Conservation (phyloP, 2,888 invertebrate genomes). For the Rugalucina vietnamica region DNA sequence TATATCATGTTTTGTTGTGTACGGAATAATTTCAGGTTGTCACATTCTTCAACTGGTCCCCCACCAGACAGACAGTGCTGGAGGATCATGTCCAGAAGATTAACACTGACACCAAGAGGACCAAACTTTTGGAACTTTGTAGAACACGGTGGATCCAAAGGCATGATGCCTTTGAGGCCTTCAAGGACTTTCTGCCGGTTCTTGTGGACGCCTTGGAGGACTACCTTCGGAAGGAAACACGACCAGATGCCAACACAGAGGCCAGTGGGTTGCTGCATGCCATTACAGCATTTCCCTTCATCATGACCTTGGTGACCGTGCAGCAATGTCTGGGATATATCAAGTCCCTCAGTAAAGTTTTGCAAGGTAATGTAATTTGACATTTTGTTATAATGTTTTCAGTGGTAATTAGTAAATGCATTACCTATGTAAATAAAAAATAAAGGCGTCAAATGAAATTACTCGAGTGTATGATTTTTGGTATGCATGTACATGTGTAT, state of each 20-base stretch:
- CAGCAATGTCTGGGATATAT: neutral
- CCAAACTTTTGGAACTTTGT: slow-evolving; percentile 27
- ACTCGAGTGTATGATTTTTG: too few relatives aligned
- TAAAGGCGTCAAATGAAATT: too few relatives aligned
- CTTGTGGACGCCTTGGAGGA: slow-evolving; percentile 10
- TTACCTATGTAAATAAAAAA: neutral
- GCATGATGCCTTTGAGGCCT: slow-evolving; percentile 39
- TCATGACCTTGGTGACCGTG: neutral
- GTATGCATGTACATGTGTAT: too few relatives aligned
- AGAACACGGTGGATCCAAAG: slow-evolving; percentile 39
- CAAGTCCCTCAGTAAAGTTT: neutral
- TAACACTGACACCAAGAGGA: slow-evolving; percentile 14
- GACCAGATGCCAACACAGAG: neutral
- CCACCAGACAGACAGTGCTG: neutral
- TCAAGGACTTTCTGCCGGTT: slow-evolving; percentile 33
- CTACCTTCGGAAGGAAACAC: neutral
- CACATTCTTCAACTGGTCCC: neutral
- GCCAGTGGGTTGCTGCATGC: neutral
- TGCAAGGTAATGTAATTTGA: too few relatives aligned
- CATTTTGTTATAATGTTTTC: neutral
- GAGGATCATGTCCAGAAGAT: neutral
- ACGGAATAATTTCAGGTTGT: slow-evolving; percentile 1
- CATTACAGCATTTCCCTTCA: neutral
- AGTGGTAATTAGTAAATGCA: neutral
- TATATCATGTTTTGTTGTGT: too few relatives aligned